These are phyloP conservation scores for Mimumesa dahlbomi DNA, from an alignment of 2,888 invertebrate species.

Conservation along the genomic window DNA sequence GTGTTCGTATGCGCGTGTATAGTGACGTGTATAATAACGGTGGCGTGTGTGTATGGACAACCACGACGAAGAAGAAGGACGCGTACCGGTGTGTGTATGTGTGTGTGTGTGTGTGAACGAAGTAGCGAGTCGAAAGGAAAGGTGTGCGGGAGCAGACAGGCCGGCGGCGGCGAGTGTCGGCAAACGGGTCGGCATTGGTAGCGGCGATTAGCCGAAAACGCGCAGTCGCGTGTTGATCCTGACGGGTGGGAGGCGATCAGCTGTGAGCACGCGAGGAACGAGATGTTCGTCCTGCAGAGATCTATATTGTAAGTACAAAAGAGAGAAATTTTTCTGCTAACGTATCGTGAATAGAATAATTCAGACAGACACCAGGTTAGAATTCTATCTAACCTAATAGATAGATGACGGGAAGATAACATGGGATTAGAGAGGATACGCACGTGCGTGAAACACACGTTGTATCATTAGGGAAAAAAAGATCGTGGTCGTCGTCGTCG, in stretches of 20 bases:
- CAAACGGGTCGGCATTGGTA: conserved; percentile 34
- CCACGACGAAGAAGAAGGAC: not conserved
- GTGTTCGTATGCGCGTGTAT: conserved; percentile 24
- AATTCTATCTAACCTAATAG: no score
- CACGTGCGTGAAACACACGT: conserved; percentile 48
- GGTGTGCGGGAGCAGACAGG: conserved; percentile 28
- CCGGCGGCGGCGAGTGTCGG: conserved; percentile 22
- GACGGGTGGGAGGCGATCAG: conserved; percentile 72
- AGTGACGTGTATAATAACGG: conserved; percentile 1
- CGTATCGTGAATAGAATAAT: no score
- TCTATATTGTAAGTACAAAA: conserved; percentile 73
- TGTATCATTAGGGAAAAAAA: no score
- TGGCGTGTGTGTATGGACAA: not conserved
- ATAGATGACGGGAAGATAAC: no score
- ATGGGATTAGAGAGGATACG: not conserved
- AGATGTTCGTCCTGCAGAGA: conserved; percentile 74
- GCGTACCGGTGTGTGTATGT: conserved; percentile 8
- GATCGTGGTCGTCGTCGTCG: no score
- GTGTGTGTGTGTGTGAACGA: conserved; percentile 19
- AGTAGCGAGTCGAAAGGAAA: conserved; percentile 20
- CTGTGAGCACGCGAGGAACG: conserved; percentile 70
- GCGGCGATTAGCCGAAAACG: conserved; percentile 59
- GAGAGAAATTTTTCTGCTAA: no score
- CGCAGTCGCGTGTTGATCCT: conserved; percentile 70
- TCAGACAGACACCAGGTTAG: no score